These are phyloP conservation scores for Acanthosepion lycidas DNA, from an alignment of 2,888 invertebrate genomes.

Conservation along the genomic window DNA sequence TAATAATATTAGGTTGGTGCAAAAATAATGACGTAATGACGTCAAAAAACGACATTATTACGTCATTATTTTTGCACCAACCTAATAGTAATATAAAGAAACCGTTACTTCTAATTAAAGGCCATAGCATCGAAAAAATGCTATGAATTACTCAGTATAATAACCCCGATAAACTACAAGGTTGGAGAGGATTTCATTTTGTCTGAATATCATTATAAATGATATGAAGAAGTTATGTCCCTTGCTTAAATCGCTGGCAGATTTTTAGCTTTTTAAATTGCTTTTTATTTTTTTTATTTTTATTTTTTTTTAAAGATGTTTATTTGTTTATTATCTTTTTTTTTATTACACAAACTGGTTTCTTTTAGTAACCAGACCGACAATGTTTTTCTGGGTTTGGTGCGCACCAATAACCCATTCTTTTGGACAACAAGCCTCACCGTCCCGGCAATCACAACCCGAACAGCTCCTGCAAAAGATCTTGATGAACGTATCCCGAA, in stretches of 20 bases:
- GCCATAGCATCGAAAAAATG: background rate
- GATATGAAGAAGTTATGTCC: background rate
- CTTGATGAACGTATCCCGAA: conserved; percentile 68
- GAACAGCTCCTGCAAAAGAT: conserved; percentile 61
- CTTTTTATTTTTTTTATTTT: background rate
- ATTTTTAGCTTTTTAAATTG: background rate
- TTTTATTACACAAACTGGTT: background rate
- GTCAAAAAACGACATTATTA: too few relatives aligned
- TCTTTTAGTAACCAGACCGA: background rate
- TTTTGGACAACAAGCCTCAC: background rate
- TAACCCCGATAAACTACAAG: background rate
- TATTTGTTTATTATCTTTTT: too few relatives aligned
- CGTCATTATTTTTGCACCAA: too few relatives aligned
- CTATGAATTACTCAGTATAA: background rate
- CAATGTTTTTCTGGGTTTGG: background rate
- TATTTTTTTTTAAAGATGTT: background rate
- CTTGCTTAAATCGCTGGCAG: background rate
- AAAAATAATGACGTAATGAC: too few relatives aligned
- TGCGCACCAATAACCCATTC: background rate
- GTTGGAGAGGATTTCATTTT: background rate
- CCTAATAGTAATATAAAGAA: background rate
- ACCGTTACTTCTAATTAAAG: background rate
- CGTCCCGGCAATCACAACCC: background rate
- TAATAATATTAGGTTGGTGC: too few relatives aligned
- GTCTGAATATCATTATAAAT: background rate